Conservation (phyloP, 2,888 invertebrate genomes). For the Diaperis boleti region DNA sequence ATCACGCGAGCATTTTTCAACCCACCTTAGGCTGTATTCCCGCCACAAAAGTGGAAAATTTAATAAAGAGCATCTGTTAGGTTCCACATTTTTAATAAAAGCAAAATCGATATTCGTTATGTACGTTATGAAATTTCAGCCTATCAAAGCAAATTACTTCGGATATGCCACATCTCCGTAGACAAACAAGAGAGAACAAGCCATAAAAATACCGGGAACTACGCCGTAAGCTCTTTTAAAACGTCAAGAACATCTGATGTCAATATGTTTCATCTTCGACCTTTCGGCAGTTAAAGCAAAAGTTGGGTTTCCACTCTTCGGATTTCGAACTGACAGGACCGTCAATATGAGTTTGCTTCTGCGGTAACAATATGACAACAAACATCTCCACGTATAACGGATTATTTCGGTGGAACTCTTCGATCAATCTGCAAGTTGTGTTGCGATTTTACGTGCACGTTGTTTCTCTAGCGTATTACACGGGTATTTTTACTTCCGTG, state of each 20-base stretch:
- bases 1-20: background rate
- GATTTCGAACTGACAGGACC: constrained; percentile 20
- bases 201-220: constrained; percentile 39
- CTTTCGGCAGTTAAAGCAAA: constrained; percentile 47
- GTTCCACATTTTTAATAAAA: constrained; percentile 47
- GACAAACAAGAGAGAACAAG: constrained; percentile 46
- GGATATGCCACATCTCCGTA: constrained; percentile 31
- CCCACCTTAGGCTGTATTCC: constrained; percentile 25
- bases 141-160: constrained; percentile 49
- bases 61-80: constrained; percentile 48
- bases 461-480: too few species aligned
- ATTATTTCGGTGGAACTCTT: constrained; percentile 20
- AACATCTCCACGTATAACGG: constrained; percentile 31
- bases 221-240: constrained; percentile 52
- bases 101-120: constrained; percentile 48
- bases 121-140: constrained; percentile 47
- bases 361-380: constrained; percentile 31
- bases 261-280: constrained; percentile 51
- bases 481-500: background rate
- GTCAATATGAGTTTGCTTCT: constrained; percentile 31
- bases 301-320: constrained; percentile 37
- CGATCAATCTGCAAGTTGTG: background rate
- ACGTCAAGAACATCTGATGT: constrained; percentile 54
- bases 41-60: constrained; percentile 34
- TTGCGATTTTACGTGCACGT: background rate